Conservation (phyloP, 2,797 vertebrate genomes). For the Podargus strigoides region DNA sequence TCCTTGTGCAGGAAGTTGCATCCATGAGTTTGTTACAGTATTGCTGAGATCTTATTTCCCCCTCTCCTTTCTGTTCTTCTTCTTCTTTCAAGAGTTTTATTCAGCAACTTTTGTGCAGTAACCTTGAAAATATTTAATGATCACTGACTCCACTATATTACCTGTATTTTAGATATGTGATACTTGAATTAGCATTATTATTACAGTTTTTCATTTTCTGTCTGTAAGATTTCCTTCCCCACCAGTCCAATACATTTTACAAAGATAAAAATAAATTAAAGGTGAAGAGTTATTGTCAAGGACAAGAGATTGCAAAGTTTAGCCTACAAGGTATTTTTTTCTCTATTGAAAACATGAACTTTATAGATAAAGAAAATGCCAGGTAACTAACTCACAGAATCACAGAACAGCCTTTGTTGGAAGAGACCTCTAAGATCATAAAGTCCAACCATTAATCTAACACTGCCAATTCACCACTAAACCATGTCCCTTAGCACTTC, state of each 20-base stretch:
- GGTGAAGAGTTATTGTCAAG: conserved; percentile 43
- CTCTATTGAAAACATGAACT: not conserved
- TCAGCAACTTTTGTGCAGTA: not conserved
- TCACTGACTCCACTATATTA: not conserved
- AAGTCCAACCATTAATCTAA: too few relatives aligned
- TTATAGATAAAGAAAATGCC: not conserved
- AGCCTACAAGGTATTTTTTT: conserved; percentile 5
- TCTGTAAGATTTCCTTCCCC: not conserved
- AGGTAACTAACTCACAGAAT: not conserved
- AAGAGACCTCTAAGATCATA: too few relatives aligned
- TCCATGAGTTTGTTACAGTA: not conserved
- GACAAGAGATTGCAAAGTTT: not conserved
- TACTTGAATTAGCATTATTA: conserved; percentile 43
- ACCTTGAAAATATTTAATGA: conserved; percentile 52
- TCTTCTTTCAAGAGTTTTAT: not conserved
- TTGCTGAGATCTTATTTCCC: not conserved
- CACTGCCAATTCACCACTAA: too few relatives aligned
- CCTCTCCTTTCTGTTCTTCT: not conserved
- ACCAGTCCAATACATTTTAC: not conserved
- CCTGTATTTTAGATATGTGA: conserved; percentile 20
- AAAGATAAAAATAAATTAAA: conserved; percentile 48
- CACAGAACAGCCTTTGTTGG: too few relatives aligned
- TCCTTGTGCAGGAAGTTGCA: not conserved
- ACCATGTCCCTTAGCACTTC: too few relatives aligned
- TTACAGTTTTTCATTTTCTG: conserved; percentile 29